These are phyloP conservation scores for Tetranychus truncatus DNA, from an alignment of 2,888 invertebrate genomes.

Conservation along the genomic window DNA sequence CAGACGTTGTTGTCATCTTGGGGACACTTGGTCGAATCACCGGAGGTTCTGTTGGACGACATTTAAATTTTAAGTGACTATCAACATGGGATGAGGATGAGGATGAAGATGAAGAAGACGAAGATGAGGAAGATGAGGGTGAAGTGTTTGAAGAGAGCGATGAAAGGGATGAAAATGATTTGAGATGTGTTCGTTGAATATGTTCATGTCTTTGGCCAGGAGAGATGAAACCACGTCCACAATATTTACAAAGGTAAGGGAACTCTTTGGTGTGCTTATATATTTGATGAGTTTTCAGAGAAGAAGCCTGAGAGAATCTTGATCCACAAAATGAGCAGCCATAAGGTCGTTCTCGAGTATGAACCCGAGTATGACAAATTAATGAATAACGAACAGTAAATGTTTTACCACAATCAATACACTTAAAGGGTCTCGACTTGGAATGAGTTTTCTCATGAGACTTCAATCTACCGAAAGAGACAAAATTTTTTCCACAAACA, in stretches of 20 bases:
- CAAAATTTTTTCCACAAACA: slow-evolving; percentile 22
- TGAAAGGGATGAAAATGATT: not conserved
- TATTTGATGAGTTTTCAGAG: slow-evolving; percentile 22
- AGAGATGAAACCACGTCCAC: slow-evolving; percentile 23
- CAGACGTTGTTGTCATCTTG: slow-evolving; percentile 8
- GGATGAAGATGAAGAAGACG: not conserved
- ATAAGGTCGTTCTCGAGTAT: slow-evolving; percentile 20
- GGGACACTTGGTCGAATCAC: not conserved
- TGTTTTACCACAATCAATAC: slow-evolving; percentile 23
- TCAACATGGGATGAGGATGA: not conserved
- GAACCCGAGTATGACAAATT: slow-evolving; percentile 22
- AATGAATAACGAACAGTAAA: slow-evolving; percentile 23
- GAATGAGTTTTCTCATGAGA: slow-evolving; percentile 23
- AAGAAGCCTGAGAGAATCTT: slow-evolving; percentile 21
- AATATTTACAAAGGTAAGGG: slow-evolving; percentile 21
- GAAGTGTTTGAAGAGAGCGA: not conserved
- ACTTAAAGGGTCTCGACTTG: slow-evolving; percentile 21
- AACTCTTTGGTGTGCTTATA: slow-evolving; percentile 24
- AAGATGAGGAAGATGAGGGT: not conserved
- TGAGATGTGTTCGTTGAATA: slow-evolving; percentile 18
- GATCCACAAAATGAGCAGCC: slow-evolving; percentile 17
- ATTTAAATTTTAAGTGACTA: not conserved
- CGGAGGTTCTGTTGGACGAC: not conserved
- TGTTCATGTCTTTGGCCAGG: slow-evolving; percentile 23
- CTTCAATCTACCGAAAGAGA: slow-evolving; percentile 18